Percentiles rank a stretch among this genome's conserved stretches.
phyloP scores from a whole-genome alignment of 2,888 invertebrate genomes.

The Drosophila vallismaia region DNA sequence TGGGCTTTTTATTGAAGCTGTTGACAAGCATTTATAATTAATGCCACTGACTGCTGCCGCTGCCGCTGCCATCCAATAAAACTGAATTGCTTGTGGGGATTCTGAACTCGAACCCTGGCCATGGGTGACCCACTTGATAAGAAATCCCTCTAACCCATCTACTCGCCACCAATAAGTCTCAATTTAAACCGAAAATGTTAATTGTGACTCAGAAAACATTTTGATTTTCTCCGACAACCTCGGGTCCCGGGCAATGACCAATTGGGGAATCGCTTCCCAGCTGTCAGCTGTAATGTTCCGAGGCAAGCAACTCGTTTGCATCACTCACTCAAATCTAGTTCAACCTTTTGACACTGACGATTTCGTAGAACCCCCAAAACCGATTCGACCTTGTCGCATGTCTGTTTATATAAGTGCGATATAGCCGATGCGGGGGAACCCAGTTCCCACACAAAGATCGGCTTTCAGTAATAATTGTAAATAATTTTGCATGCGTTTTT shows the following conservation, averaged over 20 bases:
- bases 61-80: slow-evolving; percentile 38
- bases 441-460: slow-evolving; percentile 45
- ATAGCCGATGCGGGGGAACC: slow-evolving; percentile 8
- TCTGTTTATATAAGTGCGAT: slow-evolving; percentile 7
- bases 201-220: slow-evolving; percentile 37
- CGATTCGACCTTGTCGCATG: slow-evolving; percentile 28
- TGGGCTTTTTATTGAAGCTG: slow-evolving; percentile 30
- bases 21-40: slow-evolving; percentile 43
- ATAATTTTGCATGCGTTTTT: slow-evolving; percentile 16
- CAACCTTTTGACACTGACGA: slow-evolving; percentile 32
- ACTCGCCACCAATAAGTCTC: slow-evolving; percentile 15
- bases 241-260: slow-evolving; percentile 21
- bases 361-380: slow-evolving; percentile 26
- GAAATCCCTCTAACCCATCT: slow-evolving; percentile 11
- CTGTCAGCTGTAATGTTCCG: slow-evolving; percentile 37
- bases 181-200: slow-evolving; percentile 30
- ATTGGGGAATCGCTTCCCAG: slow-evolving; percentile 26
- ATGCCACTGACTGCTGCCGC: slow-evolving; percentile 13
- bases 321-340: slow-evolving; percentile 22
- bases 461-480: slow-evolving; percentile 31
- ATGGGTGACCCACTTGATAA: slow-evolving; percentile 40
- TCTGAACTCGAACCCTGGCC: slow-evolving; percentile 27
- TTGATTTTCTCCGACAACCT: slow-evolving; percentile 14
- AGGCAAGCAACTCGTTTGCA: slow-evolving; percentile 33
- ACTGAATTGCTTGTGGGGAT: slow-evolving; percentile 27